Evolutionary conservation across 2,113 vertebrate genomes (phyloP).

Genomic region (Dolichotis patagonum): DNA sequence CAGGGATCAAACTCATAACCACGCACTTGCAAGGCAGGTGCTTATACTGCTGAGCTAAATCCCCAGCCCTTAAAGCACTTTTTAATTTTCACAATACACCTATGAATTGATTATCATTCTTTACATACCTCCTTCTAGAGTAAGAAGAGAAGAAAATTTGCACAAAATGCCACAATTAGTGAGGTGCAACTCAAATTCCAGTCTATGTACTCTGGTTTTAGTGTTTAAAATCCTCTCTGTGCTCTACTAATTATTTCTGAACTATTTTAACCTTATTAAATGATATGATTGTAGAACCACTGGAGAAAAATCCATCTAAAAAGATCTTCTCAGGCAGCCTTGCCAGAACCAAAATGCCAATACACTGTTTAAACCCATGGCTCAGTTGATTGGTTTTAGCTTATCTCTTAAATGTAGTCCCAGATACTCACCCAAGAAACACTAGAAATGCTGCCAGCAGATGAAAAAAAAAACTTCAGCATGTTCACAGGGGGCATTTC

Average conservation of each 20-base stretch:
- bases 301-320: slow-evolving; percentile 44
- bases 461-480: no score
- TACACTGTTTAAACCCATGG: slow-evolving; percentile 46
- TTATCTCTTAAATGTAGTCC: not conserved
- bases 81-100: not conserved
- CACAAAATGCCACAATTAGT: not conserved
- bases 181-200: not conserved
- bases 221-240: not conserved
- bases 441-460: not conserved
- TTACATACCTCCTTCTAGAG: not conserved
- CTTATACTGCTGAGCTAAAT: no score
- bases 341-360: slow-evolving; percentile 67
- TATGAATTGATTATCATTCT: not conserved
- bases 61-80: no score
- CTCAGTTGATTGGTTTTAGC: slow-evolving; percentile 26
- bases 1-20: no score
- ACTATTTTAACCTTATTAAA: slow-evolving; percentile 59
- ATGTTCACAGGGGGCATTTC: not conserved
- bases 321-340: slow-evolving; percentile 54
- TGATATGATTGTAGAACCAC: slow-evolving; percentile 12
- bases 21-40: no score
- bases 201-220: not conserved
- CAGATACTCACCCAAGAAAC: not conserved
- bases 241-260: slow-evolving; percentile 35
- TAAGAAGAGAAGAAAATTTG: not conserved